These are phyloP conservation scores for Balanococcus diminutus DNA, from an alignment of 2,888 invertebrate genomes.

Conservation along the genomic window DNA sequence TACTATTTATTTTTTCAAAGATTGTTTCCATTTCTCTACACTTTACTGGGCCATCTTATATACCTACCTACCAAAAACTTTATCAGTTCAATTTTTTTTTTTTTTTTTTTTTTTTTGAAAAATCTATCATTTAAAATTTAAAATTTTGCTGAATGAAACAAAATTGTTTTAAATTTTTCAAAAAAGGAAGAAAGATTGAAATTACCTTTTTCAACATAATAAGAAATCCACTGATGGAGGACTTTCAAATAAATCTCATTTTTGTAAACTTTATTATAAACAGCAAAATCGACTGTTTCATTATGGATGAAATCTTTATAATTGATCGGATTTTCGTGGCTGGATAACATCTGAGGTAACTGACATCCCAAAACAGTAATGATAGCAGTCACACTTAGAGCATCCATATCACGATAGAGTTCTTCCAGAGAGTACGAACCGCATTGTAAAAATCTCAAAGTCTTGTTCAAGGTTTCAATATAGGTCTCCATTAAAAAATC, in stretches of 20 bases:
- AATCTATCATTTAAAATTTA: too few species aligned
- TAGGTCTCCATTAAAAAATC: neutral
- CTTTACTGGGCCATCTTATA: too few species aligned
- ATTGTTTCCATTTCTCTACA: too few species aligned
- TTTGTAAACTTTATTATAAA: neutral
- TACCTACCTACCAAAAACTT: too few species aligned
- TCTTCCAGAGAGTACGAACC: neutral
- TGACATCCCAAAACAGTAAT: neutral
- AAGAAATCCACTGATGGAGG: neutral
- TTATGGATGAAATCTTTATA: neutral
- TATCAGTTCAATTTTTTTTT: too few species aligned
- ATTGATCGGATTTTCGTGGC: neutral
- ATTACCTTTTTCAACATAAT: neutral
- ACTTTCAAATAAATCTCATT: neutral
- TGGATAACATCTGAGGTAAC: neutral
- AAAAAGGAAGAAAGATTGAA: too few species aligned
- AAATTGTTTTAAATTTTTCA: too few species aligned
- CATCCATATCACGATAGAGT: neutral
- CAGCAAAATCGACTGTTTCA: neutral
- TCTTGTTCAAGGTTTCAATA: neutral
- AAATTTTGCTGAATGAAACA: too few species aligned
- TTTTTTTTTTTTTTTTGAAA: too few species aligned
- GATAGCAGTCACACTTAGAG: neutral
- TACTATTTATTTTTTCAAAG: too few species aligned
- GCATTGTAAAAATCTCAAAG: neutral